A percentile compares a stretch with the other conserved stretches of the same genome.
These are phyloP conservation scores for Elmis aenea DNA, from an alignment of 2,888 invertebrate species.

Conservation along the genomic window DNA sequence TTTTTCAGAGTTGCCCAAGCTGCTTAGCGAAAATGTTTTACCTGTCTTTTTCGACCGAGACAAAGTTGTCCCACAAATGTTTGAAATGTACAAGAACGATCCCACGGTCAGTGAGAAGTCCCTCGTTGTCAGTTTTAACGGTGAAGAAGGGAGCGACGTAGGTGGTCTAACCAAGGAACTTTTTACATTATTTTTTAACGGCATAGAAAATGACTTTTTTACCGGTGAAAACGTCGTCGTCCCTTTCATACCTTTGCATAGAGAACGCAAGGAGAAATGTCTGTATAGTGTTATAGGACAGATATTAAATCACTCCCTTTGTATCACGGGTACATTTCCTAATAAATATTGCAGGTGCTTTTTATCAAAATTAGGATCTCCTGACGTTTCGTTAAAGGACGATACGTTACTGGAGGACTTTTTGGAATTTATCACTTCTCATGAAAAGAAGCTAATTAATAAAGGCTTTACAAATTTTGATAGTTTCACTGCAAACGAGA, in stretches of 20 bases:
- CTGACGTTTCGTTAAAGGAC: no score
- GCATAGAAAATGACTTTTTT: slow-evolving; percentile 3
- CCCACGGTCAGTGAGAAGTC: slow-evolving; percentile 1
- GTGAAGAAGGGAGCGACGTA: slow-evolving; percentile 5
- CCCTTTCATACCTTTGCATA: slow-evolving; percentile 6
- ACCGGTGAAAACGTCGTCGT: slow-evolving; percentile 6
- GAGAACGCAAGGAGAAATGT: slow-evolving; percentile 2
- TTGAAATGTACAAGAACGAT: slow-evolving; percentile 1
- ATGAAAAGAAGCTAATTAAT: slow-evolving; percentile 6
- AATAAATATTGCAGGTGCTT: no score
- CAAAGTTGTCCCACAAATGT: no score
- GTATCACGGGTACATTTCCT: slow-evolving; percentile 6
- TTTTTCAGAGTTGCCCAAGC: no score
- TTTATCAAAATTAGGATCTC: no score
- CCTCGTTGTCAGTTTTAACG: slow-evolving; percentile 5
- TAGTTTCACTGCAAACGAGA: slow-evolving; percentile 3
- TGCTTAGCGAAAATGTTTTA: no score
- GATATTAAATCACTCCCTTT: slow-evolving; percentile 6
- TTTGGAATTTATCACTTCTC: slow-evolving; percentile 8
- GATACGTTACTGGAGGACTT: slow-evolving; percentile 3
- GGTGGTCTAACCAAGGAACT: slow-evolving; percentile 10
- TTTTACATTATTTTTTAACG: slow-evolving; percentile 7
- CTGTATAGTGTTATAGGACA: slow-evolving; percentile 5
- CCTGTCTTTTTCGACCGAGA: no score
- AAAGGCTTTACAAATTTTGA: slow-evolving; percentile 4